Evolutionary conservation across 2,888 invertebrate species (phyloP).

Genomic region (Acanthococcus lagerstroemiae): DNA sequence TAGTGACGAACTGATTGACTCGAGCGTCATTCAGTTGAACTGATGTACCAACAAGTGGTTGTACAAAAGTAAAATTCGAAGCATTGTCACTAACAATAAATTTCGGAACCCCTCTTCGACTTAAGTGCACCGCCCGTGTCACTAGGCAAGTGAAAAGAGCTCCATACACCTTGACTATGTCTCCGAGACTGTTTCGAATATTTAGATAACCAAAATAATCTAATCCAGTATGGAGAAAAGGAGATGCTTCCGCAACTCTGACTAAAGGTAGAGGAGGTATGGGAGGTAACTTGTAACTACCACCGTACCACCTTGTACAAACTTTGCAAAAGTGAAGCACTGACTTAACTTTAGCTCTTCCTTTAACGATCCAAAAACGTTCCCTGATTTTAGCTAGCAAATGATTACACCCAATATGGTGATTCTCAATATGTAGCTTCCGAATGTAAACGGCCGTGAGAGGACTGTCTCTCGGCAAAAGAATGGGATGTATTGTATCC

Average conservation of each 20-base stretch:
- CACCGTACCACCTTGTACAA: background rate
- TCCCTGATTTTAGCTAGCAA: background rate
- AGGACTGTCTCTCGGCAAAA: background rate
- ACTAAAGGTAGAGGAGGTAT: background rate
- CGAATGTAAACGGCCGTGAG: background rate
- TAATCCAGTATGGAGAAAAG: background rate
- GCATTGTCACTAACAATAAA: background rate
- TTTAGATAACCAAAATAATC: background rate
- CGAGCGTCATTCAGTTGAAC: no score
- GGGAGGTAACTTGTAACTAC: background rate
- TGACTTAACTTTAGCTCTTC: background rate
- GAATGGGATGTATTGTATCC: slow-evolving; percentile 1
- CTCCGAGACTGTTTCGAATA: background rate
- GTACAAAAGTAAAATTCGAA: background rate
- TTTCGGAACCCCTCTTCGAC: background rate
- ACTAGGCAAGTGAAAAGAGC: background rate
- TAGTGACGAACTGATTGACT: no score
- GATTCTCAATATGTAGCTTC: background rate
- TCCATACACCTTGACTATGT: background rate
- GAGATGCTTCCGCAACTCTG: background rate
- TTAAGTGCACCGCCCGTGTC: background rate
- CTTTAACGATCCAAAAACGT: background rate
- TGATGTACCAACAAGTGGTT: no score
- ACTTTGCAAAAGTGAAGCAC: background rate
- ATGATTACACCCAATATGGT: slow-evolving; percentile 1